Percentiles rank a stretch among this genome's conserved stretches.
Evolutionary conservation across 1,140 invertebrate species (phyloP).

Genomic region (Heliconius eleuchia): DNA sequence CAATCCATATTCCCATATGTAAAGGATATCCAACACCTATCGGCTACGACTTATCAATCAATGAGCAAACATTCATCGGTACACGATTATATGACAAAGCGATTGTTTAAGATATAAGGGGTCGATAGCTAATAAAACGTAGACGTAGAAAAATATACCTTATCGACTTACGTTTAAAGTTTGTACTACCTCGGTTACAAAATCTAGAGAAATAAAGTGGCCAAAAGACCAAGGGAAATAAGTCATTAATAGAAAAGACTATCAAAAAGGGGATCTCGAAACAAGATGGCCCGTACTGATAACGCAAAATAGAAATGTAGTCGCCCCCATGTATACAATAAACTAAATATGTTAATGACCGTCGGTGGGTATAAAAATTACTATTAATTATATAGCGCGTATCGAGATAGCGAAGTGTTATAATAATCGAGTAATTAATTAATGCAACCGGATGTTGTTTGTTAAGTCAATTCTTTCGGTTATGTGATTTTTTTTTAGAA

Average conservation of each 20-base stretch:
- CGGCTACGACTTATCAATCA: conserved; percentile 23
- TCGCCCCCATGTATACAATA: conserved; percentile 36
- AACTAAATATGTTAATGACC: conserved; percentile 29
- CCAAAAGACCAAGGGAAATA: conserved; percentile 57
- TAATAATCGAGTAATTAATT: conserved; percentile 28
- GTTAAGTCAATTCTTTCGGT: background rate
- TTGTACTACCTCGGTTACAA: background rate
- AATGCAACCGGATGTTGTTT: conserved; percentile 18
- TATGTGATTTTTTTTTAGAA: background rate
- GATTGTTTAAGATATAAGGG: conserved; percentile 28
- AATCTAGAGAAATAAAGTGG: background rate
- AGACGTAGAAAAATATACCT: background rate
- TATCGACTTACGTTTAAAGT: background rate
- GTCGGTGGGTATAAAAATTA: conserved; percentile 13
- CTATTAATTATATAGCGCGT: conserved; percentile 16
- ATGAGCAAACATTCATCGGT: conserved; percentile 23
- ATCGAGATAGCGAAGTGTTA: conserved; percentile 31
- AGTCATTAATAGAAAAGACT: conserved; percentile 72
- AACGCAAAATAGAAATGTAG: conserved; percentile 44
- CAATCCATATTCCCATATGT: background rate
- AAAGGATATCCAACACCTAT: background rate
- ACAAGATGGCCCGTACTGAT: conserved; percentile 55
- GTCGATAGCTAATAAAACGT: background rate
- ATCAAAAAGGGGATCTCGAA: conserved; percentile 56
- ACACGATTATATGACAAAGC: conserved; percentile 24